Evolutionary conservation across 2,888 invertebrate genomes (phyloP).

Genomic region (Leptothorax acervorum): DNA sequence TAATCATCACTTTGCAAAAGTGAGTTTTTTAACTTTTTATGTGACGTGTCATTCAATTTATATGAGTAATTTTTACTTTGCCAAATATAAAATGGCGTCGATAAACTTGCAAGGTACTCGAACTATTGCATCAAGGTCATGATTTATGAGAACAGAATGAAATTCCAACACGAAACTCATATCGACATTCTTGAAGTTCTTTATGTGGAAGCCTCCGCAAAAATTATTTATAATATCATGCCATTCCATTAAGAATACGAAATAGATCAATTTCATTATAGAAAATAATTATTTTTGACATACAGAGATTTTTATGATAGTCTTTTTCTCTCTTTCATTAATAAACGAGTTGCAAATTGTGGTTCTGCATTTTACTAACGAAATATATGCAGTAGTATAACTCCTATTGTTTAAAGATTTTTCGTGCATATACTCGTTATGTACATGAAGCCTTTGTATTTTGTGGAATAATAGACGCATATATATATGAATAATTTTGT

Average conservation of each 20-base stretch:
- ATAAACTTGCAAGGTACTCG: slow-evolving; percentile 2
- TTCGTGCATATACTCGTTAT: too few species aligned
- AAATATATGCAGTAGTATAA: too few species aligned
- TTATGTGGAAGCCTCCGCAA: slow-evolving; percentile 7
- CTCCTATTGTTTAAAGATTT: too few species aligned
- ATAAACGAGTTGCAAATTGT: too few species aligned
- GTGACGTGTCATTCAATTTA: neutral
- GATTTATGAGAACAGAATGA: slow-evolving; percentile 56
- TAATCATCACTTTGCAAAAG: neutral
- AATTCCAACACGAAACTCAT: slow-evolving; percentile 75
- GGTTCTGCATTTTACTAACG: too few species aligned
- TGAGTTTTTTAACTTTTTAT: neutral
- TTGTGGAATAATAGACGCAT: too few species aligned
- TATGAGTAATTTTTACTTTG: neutral
- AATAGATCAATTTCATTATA: neutral
- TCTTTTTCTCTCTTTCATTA: neutral
- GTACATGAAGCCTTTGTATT: too few species aligned
- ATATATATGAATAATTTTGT: too few species aligned
- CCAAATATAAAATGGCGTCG: neutral
- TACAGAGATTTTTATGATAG: neutral
- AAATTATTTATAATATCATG: slow-evolving; percentile 37
- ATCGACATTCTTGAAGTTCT: slow-evolving; percentile 47
- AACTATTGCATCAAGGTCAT: slow-evolving; percentile 26
- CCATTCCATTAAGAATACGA: neutral
- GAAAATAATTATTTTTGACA: neutral